Evolutionary conservation across 2,113 vertebrate species (phyloP).

Genomic region (Melanostigma gelatinosum): DNA sequence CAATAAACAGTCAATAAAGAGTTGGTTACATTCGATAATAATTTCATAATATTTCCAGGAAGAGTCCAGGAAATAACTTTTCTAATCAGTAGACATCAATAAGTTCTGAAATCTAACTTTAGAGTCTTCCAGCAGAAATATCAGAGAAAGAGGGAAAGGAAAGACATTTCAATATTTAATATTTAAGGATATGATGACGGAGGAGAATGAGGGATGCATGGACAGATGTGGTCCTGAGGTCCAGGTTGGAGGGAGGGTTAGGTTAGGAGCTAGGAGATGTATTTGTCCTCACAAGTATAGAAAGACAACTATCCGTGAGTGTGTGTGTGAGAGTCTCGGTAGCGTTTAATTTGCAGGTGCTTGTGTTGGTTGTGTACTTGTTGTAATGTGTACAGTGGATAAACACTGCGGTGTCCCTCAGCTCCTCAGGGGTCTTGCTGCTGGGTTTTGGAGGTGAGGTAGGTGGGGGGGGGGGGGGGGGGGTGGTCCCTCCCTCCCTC

Average conservation of each 20-base stretch:
- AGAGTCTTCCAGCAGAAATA: not conserved
- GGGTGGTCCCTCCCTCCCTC: constrained; percentile 69
- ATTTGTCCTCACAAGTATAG: no score
- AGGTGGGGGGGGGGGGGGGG: not conserved
- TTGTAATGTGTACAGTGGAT: constrained; percentile 38
- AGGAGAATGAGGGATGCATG: not conserved
- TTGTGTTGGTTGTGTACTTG: constrained; percentile 37
- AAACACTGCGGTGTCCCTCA: constrained; percentile 58
- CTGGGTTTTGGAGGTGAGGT: constrained; percentile 27
- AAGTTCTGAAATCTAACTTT: not conserved
- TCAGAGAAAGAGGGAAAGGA: no score
- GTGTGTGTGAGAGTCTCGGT: not conserved
- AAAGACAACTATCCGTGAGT: not conserved
- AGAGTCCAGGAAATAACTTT: no score
- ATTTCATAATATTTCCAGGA: not conserved
- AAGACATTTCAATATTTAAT: no score
- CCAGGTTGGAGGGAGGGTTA: no score
- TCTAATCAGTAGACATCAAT: not conserved
- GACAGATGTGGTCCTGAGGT: no score
- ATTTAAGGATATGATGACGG: not conserved
- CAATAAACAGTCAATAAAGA: not conserved
- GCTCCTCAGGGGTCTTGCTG: constrained; percentile 48
- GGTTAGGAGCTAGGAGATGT: no score
- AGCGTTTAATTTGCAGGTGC: constrained; percentile 20
- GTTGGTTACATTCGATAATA: not conserved